These are phyloP conservation scores for Edolisoma coerulescens DNA, from an alignment of 2,113 vertebrate genomes.

Conservation along the genomic window DNA sequence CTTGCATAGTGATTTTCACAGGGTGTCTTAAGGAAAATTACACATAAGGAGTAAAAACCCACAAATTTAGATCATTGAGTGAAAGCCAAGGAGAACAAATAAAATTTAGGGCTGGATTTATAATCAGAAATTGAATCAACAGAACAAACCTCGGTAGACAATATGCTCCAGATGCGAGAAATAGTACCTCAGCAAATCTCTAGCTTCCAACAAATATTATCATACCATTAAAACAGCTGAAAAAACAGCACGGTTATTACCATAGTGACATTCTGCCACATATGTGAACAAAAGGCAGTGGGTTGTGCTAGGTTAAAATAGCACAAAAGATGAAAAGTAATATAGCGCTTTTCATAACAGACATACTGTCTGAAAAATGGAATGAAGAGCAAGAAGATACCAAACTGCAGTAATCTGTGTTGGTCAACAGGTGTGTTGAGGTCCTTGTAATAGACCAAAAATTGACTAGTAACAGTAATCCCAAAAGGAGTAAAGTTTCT, in stretches of 20 bases:
- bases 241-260: slow-evolving; percentile 37
- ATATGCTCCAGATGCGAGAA: slow-evolving; percentile 11
- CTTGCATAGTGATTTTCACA: slow-evolving; percentile 59
- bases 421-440: background rate
- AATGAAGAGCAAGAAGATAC: background rate
- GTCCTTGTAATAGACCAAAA: background rate
- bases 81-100: slow-evolving; percentile 34
- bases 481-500: background rate
- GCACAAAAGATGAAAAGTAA: slow-evolving; percentile 7
- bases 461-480: background rate
- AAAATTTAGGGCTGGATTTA: slow-evolving; percentile 19
- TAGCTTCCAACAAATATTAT: background rate
- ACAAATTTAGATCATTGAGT: slow-evolving; percentile 35
- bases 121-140: slow-evolving; percentile 21
- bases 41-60: slow-evolving; percentile 4
- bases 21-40: slow-evolving; percentile 53
- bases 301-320: slow-evolving; percentile 34
- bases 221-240: background rate
- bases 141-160: background rate
- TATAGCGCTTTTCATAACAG: background rate
- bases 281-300: slow-evolving; percentile 43
- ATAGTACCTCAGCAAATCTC: background rate
- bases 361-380: background rate
- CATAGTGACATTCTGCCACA: slow-evolving; percentile 37
- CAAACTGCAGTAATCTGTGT: background rate